These are phyloP conservation scores for Tipula vernalis DNA, from an alignment of 2,888 invertebrate genomes.

Conservation along the genomic window DNA sequence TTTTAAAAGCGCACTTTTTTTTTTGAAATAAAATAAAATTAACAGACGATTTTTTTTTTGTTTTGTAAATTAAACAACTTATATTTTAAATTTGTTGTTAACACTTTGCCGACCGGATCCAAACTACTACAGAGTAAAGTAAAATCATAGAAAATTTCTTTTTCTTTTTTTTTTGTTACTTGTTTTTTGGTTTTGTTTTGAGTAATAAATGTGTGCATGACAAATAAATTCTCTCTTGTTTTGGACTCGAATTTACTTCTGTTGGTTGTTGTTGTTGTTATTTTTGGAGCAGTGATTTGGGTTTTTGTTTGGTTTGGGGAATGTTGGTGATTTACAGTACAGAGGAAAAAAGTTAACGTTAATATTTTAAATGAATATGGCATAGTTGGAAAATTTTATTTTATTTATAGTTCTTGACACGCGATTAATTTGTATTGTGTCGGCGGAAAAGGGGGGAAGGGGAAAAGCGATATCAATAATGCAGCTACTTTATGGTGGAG, in stretches of 20 bases:
- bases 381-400: neutral
- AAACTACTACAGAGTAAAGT: constrained; percentile 8
- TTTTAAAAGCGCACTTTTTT: neutral
- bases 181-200: neutral
- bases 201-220: neutral
- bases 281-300: neutral
- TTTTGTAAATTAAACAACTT: neutral
- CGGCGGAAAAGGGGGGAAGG: no score
- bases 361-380: neutral
- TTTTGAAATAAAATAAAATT: neutral
- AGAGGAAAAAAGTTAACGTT: neutral
- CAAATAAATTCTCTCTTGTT: neutral
- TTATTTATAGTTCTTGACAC: neutral
- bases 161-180: neutral
- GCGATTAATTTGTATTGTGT: neutral
- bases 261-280: neutral
- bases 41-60: neutral
- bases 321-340: neutral
- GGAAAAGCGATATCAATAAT: neutral
- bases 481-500: neutral
- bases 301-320: neutral
- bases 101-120: constrained; percentile 7
- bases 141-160: neutral
- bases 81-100: neutral
- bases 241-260: neutral